Conservation (phyloP, 2,113 vertebrate genomes). For the Grantiella picta region DNA sequence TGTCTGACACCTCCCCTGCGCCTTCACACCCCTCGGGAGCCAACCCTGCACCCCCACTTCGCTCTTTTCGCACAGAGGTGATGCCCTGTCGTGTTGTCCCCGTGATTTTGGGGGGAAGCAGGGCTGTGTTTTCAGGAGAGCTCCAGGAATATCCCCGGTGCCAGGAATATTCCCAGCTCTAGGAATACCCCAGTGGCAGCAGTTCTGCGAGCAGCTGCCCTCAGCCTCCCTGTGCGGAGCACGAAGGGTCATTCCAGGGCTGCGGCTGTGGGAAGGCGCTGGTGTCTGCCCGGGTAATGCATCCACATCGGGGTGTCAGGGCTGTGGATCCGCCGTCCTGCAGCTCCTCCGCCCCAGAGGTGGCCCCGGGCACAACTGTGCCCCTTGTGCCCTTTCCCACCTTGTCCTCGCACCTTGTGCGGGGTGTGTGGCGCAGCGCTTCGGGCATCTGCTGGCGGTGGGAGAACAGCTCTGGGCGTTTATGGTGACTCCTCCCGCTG, state of each 20-base stretch:
- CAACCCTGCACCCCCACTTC: fast-evolving
- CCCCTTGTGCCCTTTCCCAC: fast-evolving
- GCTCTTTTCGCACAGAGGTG: background rate
- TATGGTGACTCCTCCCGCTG: fast-evolving
- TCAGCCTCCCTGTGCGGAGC: background rate
- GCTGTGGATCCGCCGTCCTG: background rate
- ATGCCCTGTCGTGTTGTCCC: fast-evolving
- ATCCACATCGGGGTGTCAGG: fast-evolving
- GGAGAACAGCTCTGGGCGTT: background rate
- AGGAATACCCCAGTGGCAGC: background rate
- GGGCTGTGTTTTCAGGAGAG: background rate
- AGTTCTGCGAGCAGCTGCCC: background rate
- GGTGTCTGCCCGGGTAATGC: fast-evolving
- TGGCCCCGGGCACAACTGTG: fast-evolving
- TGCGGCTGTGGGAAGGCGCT: fast-evolving
- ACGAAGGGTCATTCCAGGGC: fast-evolving
- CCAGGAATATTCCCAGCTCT: background rate
- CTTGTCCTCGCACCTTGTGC: fast-evolving
- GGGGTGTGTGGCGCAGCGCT: background rate
- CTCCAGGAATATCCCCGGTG: background rate
- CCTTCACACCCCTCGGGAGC: background rate
- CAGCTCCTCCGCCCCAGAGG: fast-evolving
- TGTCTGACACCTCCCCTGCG: fast-evolving
- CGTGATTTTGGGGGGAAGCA: background rate
- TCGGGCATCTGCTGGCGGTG: background rate